These are phyloP conservation scores for Sylvia borin DNA, from an alignment of 2,797 vertebrate genomes.

Conservation along the genomic window DNA sequence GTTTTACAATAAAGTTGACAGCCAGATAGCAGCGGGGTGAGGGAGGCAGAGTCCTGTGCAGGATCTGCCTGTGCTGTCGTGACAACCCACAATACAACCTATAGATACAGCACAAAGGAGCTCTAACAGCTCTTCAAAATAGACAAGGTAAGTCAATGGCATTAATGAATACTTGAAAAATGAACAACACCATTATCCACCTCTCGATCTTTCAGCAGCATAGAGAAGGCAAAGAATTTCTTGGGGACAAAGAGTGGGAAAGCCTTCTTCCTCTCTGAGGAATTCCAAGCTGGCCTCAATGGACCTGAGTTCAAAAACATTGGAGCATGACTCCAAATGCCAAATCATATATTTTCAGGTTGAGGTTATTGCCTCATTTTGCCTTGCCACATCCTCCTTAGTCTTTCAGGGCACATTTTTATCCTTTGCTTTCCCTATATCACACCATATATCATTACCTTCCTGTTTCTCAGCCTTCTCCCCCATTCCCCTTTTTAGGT, in stretches of 20 bases:
- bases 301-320: not conserved
- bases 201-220: not conserved
- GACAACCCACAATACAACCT: not conserved
- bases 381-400: not conserved
- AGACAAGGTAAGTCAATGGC: not conserved
- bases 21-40: not conserved
- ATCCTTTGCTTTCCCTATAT: not conserved
- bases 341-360: not conserved
- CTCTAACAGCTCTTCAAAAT: not conserved
- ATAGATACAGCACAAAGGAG: not conserved
- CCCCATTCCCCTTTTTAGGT: rapidly evolving
- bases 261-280: not conserved
- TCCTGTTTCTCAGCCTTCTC: not conserved
- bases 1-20: conserved; percentile 42
- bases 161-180: not conserved
- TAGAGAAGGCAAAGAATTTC: not conserved
- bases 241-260: not conserved
- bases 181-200: not conserved
- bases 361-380: not conserved
- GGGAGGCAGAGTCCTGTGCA: not conserved
- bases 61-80: not conserved
- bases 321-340: not conserved
- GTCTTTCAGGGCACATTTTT: not conserved
- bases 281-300: not conserved
- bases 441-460: not conserved